Evolutionary conservation across 2,797 vertebrate species (phyloP).

Genomic region (Characodon lateralis): DNA sequence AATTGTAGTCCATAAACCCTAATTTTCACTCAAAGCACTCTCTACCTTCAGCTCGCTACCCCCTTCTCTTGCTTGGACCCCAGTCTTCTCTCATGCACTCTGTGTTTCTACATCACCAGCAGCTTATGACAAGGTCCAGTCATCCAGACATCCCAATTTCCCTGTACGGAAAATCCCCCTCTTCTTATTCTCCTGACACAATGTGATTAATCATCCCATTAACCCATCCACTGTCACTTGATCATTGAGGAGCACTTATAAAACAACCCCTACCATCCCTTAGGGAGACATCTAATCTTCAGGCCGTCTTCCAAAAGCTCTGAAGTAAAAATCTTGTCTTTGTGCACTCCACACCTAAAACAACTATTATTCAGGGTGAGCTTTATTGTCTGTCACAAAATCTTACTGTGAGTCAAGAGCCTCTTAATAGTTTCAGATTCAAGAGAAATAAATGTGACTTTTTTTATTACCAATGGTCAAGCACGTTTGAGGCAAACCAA

Average conservation of each 20-base stretch:
- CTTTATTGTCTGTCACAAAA: constrained; percentile 46
- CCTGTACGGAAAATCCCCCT: constrained; percentile 43
- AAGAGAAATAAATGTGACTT: not conserved
- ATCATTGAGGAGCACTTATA: constrained; percentile 52
- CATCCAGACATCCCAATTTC: constrained; percentile 51
- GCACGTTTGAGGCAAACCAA: not conserved
- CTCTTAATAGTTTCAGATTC: not conserved
- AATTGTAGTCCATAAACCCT: constrained; percentile 57
- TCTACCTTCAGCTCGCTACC: constrained; percentile 43
- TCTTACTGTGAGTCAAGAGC: constrained; percentile 22
- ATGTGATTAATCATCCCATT: constrained; percentile 68
- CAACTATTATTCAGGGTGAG: constrained; percentile 44
- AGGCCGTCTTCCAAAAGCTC: constrained; percentile 60
- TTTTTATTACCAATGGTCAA: not conserved
- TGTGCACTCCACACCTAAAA: constrained; percentile 48
- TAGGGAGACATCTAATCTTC: constrained; percentile 59
- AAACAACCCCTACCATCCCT: constrained; percentile 50
- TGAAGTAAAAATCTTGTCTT: constrained; percentile 48
- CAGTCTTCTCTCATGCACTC: constrained; percentile 50
- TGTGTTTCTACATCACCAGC: constrained; percentile 48
- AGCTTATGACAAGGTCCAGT: constrained; percentile 57
- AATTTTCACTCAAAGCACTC: constrained; percentile 50
- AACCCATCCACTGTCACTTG: constrained; percentile 61
- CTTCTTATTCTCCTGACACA: constrained; percentile 55
- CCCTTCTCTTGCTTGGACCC: constrained; percentile 42